These are phyloP conservation scores for Belonocnema kinseyi DNA, from an alignment of 1,140 invertebrate species.

Conservation along the genomic window DNA sequence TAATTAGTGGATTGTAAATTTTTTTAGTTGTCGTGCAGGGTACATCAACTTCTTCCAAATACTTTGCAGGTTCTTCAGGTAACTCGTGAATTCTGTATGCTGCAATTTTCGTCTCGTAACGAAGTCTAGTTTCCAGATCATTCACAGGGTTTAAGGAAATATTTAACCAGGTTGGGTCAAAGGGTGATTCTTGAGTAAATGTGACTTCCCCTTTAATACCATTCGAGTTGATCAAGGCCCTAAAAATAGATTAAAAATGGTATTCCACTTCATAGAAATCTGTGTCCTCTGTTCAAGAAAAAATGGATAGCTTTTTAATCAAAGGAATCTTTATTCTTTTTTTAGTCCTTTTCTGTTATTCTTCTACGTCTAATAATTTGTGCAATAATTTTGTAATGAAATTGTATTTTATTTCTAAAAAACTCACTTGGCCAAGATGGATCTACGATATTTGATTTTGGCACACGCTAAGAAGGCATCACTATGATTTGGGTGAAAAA, in stretches of 20 bases:
- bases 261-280: neutral
- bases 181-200: constrained; percentile 88
- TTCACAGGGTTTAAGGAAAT: constrained; percentile 82
- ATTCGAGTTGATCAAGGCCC: constrained; percentile 85
- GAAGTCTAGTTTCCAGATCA: constrained; percentile 80
- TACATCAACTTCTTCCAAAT: constrained; percentile 69
- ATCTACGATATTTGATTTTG: constrained; percentile 82
- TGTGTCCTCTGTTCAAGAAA: neutral
- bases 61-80: constrained; percentile 78
- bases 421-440: constrained; percentile 83
- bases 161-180: constrained; percentile 88
- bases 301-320: too few relatives aligned
- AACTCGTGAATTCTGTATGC: constrained; percentile 83
- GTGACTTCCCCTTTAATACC: constrained; percentile 89
- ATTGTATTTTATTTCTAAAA: neutral
- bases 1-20: constrained; percentile 83
- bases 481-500: constrained; percentile 87
- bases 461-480: constrained; percentile 90
- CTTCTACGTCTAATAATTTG: neutral
- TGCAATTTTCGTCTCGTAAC: constrained; percentile 79
- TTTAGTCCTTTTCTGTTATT: neutral
- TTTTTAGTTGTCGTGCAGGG: constrained; percentile 81
- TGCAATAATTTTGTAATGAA: neutral
- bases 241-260: constrained; percentile 63
- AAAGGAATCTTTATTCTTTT: too few relatives aligned